phyloP scores from a whole-genome alignment of 2,888 invertebrate genomes.

The Cerastis rubricosa region DNA sequence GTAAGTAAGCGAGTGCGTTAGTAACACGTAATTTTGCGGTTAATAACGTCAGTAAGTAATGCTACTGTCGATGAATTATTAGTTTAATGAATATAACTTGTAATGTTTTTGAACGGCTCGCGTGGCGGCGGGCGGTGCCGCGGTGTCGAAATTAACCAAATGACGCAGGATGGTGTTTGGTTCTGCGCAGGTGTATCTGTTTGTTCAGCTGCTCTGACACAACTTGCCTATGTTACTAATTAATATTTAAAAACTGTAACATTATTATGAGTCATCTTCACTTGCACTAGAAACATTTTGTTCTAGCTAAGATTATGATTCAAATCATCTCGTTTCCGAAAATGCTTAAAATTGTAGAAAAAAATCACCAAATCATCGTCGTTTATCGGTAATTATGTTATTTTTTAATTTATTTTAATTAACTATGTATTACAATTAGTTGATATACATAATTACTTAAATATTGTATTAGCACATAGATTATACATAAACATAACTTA shows the following conservation, averaged over 20 bases:
- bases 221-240: conserved; percentile 58
- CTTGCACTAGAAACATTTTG: conserved; percentile 58
- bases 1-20: no score
- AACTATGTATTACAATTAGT: conserved; percentile 34
- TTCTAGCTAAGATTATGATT: neutral
- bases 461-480: conserved; percentile 24
- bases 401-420: conserved; percentile 30
- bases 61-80: conserved; percentile 63
- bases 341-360: neutral
- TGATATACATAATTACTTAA: conserved; percentile 19
- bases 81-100: conserved; percentile 74
- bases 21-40: conserved; percentile 24
- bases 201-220: conserved; percentile 78
- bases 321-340: neutral
- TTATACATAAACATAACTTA: conserved; percentile 25
- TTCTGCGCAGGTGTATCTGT: conserved; percentile 78
- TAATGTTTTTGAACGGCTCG: conserved; percentile 71
- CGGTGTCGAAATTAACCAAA: conserved; percentile 81
- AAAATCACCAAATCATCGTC: conserved; percentile 1
- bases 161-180: conserved; percentile 83
- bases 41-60: conserved; percentile 41
- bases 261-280: conserved; percentile 75
- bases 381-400: conserved; percentile 5
- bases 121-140: conserved; percentile 27
- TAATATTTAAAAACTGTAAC: conserved; percentile 66